These are phyloP conservation scores for Nyctibius bracteatus DNA, from an alignment of 2,113 vertebrate species.

Conservation along the genomic window DNA sequence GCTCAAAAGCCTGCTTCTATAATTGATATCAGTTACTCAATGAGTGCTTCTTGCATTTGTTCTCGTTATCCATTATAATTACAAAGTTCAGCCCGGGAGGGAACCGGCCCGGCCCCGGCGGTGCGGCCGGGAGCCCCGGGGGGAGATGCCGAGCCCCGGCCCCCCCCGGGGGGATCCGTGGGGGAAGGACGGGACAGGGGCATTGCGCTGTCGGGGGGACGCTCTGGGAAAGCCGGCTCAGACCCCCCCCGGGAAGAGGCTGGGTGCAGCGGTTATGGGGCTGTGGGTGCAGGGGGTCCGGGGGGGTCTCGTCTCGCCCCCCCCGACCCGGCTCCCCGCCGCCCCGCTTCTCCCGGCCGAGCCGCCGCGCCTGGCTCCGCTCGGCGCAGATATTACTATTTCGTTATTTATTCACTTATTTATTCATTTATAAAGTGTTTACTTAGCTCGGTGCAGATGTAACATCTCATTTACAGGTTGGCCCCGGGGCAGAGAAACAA, in stretches of 20 bases:
- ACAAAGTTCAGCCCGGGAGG: constrained; percentile 56
- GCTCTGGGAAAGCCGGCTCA: neutral
- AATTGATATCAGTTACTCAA: constrained; percentile 82
- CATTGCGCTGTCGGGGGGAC: neutral
- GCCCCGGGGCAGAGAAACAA: constrained; percentile 76
- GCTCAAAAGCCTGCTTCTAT: constrained; percentile 76
- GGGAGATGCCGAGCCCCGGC: neutral
- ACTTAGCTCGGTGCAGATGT: constrained; percentile 77
- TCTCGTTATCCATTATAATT: constrained; percentile 71
- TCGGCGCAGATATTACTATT: constrained; percentile 17
- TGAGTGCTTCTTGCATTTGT: constrained; percentile 72
- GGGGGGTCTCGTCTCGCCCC: neutral
- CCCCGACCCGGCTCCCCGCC: too few species aligned
- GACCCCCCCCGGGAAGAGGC: neutral
- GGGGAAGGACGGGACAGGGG: neutral
- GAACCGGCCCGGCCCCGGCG: neutral
- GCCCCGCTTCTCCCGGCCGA: neutral
- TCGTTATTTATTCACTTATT: constrained; percentile 78
- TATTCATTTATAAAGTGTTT: constrained; percentile 82
- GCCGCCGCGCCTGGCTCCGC: neutral
- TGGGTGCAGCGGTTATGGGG: neutral
- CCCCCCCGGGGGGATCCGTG: neutral
- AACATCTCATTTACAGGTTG: constrained; percentile 82
- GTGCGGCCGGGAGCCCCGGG: neutral
- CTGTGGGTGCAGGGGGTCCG: neutral